These are phyloP conservation scores for Ptychoptera albimana DNA, from an alignment of 2,888 invertebrate species.

Conservation along the genomic window DNA sequence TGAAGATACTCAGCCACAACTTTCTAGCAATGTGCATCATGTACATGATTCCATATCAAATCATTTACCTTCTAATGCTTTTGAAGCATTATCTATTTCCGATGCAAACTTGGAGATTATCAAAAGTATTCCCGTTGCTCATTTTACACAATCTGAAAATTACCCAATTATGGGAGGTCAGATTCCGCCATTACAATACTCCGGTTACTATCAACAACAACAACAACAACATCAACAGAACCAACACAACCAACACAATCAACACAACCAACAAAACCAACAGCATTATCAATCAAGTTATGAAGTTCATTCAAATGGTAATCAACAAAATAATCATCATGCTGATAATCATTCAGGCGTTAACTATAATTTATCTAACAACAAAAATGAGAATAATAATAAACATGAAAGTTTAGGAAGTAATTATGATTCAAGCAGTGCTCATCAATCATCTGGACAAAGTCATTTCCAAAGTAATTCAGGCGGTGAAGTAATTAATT, in stretches of 20 bases:
- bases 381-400: no score
- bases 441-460: no score
- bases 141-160: constrained; percentile 52
- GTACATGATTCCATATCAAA: background rate
- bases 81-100: constrained; percentile 2
- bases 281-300: background rate
- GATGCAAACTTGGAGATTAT: constrained; percentile 35
- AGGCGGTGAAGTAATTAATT: no score
- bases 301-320: no score
- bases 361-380: no score
- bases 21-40: no score
- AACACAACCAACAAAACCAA: constrained; percentile 3
- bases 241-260: constrained; percentile 4
- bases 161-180: constrained; percentile 24
- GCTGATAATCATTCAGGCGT: no score
- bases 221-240: constrained; percentile 2
- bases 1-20: no score
- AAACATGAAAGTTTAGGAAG: no score
- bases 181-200: constrained; percentile 11
- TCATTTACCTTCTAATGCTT: constrained; percentile 4
- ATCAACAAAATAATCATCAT: no score
- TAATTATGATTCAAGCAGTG: no score
- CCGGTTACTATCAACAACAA: constrained; percentile 11
- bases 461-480: no score
- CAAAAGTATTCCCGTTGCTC: constrained; percentile 49